A percentile compares a stretch with the other conserved stretches of the same genome.
These are phyloP conservation scores for Trichosurus vulpecula DNA, from an alignment of 2,797 vertebrate genomes.

Conservation along the genomic window DNA sequence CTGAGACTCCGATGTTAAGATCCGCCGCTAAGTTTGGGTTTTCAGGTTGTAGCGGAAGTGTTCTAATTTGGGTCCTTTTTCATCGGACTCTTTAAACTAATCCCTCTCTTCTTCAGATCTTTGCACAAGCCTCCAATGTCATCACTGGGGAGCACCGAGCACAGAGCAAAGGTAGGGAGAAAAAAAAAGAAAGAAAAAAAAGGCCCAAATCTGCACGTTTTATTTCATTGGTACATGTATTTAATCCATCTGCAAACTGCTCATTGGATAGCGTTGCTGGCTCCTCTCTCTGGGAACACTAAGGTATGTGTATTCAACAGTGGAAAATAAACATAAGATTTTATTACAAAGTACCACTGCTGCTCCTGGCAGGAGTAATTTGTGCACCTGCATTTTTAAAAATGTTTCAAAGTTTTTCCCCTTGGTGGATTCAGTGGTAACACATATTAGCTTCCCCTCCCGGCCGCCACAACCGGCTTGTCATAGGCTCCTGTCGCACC, in stretches of 20 bases:
- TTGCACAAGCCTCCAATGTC: slow-evolving; percentile 67
- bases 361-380: slow-evolving; percentile 87
- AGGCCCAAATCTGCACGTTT: slow-evolving; percentile 78
- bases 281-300: slow-evolving; percentile 82
- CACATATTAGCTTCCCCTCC: slow-evolving; percentile 83
- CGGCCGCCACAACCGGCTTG: slow-evolving; percentile 83
- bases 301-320: slow-evolving; percentile 86
- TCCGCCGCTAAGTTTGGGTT: slow-evolving; percentile 41
- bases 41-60: slow-evolving; percentile 44
- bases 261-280: slow-evolving; percentile 78
- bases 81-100: slow-evolving; percentile 67
- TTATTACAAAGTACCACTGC: slow-evolving; percentile 88
- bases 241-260: slow-evolving; percentile 84
- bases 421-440: slow-evolving; percentile 82
- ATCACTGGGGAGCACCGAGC: slow-evolving; percentile 70
- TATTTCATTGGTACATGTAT: slow-evolving; percentile 82
- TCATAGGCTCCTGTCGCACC: slow-evolving; percentile 81
- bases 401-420: slow-evolving; percentile 88
- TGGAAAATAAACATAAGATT: slow-evolving; percentile 87
- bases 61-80: slow-evolving; percentile 74
- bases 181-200: background rate
- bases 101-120: slow-evolving; percentile 73
- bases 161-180: slow-evolving; percentile 69
- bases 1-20: background rate
- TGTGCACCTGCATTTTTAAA: slow-evolving; percentile 90